These are phyloP conservation scores for Serinus canaria DNA, from an alignment of 2,113 vertebrate genomes.

Conservation along the genomic window DNA sequence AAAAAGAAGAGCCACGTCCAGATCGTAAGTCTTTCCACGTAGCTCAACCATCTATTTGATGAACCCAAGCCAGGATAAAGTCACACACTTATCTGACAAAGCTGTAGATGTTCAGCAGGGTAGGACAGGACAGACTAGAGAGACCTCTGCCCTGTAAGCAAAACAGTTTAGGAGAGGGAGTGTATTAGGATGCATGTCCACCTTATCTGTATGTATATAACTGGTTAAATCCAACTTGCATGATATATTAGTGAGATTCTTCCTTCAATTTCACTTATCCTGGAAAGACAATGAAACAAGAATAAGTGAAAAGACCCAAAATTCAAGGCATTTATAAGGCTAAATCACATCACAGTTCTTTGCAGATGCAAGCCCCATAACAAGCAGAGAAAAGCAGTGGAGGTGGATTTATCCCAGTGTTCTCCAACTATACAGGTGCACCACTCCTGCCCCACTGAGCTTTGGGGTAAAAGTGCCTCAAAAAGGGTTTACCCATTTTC, in stretches of 20 bases:
- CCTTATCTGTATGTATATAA: neutral
- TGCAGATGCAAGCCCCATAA: neutral
- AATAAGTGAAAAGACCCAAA: neutral
- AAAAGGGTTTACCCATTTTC: neutral
- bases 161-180: neutral
- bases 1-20: neutral
- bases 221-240: neutral
- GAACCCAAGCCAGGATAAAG: neutral
- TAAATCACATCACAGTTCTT: neutral
- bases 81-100: neutral
- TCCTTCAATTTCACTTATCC: neutral
- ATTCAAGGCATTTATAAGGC: neutral
- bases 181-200: neutral
- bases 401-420: neutral
- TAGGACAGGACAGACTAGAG: neutral
- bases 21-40: neutral
- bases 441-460: neutral
- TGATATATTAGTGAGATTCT: neutral
- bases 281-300: neutral
- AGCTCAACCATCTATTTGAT: neutral
- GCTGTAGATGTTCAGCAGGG: neutral
- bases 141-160: neutral
- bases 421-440: rapidly evolving
- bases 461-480: neutral
- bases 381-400: neutral